Percentiles rank a stretch among this genome's conserved stretches.
Evolutionary conservation across 2,113 vertebrate genomes (phyloP).

Genomic region (Triplophysa tibetana): DNA sequence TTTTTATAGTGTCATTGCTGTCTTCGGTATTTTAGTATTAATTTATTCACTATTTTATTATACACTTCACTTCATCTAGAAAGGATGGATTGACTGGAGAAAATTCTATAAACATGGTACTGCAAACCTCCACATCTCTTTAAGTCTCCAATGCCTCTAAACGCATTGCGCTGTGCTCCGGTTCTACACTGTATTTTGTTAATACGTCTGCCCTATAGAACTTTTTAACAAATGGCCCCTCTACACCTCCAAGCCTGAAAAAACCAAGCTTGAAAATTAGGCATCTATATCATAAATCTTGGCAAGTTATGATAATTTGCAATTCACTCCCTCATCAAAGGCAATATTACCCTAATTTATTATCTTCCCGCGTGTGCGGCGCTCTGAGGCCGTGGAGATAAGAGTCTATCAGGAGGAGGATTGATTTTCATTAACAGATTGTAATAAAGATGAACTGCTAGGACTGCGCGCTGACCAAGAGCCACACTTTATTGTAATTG

Average conservation of each 20-base stretch:
- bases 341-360: slow-evolving; percentile 85
- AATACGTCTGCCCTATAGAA: slow-evolving; percentile 70
- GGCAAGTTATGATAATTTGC: slow-evolving; percentile 83
- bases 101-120: too few species aligned
- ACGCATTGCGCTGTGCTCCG: background rate
- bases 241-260: slow-evolving; percentile 64
- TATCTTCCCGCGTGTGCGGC: slow-evolving; percentile 73
- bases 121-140: background rate
- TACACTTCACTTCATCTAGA: background rate
- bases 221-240: slow-evolving; percentile 77
- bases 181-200: slow-evolving; percentile 57
- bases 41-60: background rate
- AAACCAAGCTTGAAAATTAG: slow-evolving; percentile 74
- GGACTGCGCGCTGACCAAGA: slow-evolving; percentile 76
- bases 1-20: background rate
- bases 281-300: slow-evolving; percentile 82
- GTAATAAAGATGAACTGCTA: slow-evolving; percentile 85
- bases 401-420: slow-evolving; percentile 84
- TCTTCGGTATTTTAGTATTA: background rate
- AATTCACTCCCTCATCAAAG: slow-evolving; percentile 84
- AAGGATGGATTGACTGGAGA: background rate
- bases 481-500: slow-evolving; percentile 84
- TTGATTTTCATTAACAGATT: slow-evolving; percentile 87
- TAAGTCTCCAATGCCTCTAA: background rate
- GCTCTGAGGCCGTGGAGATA: slow-evolving; percentile 78